Evolutionary conservation across 2,888 invertebrate genomes (phyloP).

Genomic region (Sminthurides aquaticus): DNA sequence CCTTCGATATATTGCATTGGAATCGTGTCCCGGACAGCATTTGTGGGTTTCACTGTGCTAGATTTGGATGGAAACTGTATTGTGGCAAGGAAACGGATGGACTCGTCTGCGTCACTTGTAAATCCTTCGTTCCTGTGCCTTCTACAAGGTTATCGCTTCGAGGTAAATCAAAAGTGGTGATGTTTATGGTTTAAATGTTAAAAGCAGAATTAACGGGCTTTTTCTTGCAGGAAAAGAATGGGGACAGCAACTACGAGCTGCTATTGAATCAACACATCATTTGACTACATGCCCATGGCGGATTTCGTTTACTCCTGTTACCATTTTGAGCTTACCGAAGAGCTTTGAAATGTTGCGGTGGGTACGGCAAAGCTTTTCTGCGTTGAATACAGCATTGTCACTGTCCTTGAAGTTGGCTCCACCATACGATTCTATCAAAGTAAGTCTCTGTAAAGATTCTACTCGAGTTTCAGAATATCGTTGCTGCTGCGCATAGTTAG

Average conservation of each 20-base stretch:
- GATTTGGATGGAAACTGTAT: conserved; percentile 18
- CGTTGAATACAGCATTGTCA: not conserved
- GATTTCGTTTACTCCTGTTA: conserved; percentile 8
- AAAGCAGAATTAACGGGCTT: not conserved
- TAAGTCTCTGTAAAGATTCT: not conserved
- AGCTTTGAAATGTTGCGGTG: conserved; percentile 12
- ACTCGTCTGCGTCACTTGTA: conserved; percentile 13
- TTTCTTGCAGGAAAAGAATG: not conserved
- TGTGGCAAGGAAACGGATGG: not conserved
- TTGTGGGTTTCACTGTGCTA: conserved; percentile 17
- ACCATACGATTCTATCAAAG: not conserved
- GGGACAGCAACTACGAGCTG: conserved; percentile 4
- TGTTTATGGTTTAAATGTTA: not conserved
- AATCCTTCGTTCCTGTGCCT: conserved; percentile 4
- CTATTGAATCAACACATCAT: conserved; percentile 3
- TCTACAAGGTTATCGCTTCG: too few relatives aligned
- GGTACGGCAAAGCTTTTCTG: not conserved
- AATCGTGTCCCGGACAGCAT: conserved; percentile 9
- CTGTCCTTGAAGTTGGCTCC: not conserved
- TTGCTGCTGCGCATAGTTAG: too few relatives aligned
- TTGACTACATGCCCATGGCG: conserved; percentile 4
- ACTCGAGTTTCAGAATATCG: not conserved
- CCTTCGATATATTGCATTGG: conserved; percentile 12
- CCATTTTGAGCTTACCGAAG: conserved; percentile 9
- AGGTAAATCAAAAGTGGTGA: too few relatives aligned